Evolutionary conservation across 2,797 vertebrate genomes (phyloP), one percentile per base, ranked within the genome.

Genomic region (Perodicticus potto): DNA sequence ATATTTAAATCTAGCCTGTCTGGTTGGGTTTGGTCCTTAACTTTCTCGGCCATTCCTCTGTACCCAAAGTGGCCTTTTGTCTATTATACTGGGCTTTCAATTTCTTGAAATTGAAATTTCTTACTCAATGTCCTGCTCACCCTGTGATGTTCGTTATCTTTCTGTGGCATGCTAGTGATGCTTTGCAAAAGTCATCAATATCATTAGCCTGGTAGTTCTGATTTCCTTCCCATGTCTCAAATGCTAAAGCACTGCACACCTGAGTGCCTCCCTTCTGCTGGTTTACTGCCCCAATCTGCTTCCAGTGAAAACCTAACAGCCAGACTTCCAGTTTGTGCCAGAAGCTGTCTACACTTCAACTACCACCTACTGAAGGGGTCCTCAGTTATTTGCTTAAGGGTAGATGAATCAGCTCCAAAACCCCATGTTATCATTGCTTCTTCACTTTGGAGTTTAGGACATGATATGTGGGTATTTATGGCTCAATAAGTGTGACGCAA

Each of bases 1-100:
- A 10, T 23, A 14, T 95, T 93, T 72, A 67, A 89, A 22, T 83
- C 72, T 14, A 96, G 37, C 19, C 57, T 73, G 19, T 67, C 22
- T 73, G 14, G 27, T 40, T 27, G 27, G 57, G 12, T 32, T 67
- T 73, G 7, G 37, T 77, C 3, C 57, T 69, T n/a, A 23, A 59
- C 27, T 73, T 86, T 83, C 70, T 72, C 40, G 69, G 55, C 17
- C 6, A 40, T 86, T 86, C 23, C 3, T 86, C 25, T 72, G 8
- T 55, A 72, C 70, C 25, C 87, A 72, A 74, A 91, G 53, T 63
- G 40, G 65, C 4, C 45, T 14, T 92, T 27, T 86, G 0, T 25
- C 49, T 73, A 83, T 59, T 43, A 77, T 45, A n/a, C 7, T 5
- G 69, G 34, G 34, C 59, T 59, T 81, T 90, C 7, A 70, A n/a